Conservation (phyloP, 2,888 invertebrate genomes). For the Microchrysa polita region DNA sequence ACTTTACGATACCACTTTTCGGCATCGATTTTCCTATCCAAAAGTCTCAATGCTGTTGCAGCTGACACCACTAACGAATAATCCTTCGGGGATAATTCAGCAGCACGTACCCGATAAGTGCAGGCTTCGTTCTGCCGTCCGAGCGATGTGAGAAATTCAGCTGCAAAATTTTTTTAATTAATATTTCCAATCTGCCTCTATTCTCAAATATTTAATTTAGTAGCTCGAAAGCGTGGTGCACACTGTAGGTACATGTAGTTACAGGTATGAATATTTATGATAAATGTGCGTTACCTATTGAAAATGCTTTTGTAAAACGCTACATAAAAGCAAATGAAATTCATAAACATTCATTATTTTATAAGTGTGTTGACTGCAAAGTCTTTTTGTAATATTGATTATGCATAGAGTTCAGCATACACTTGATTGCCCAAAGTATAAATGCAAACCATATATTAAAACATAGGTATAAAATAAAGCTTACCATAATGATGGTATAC, state of each 20-base stretch:
- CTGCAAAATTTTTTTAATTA: conserved; percentile 65
- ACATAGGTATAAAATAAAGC: too few species aligned
- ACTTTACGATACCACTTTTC: conserved; percentile 89
- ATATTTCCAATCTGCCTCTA: conserved; percentile 31
- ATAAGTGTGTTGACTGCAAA: too few species aligned
- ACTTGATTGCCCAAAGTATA: too few species aligned
- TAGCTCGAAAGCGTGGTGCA: neutral
- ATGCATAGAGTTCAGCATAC: too few species aligned
- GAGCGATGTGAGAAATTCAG: conserved; percentile 86
- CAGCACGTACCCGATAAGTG: conserved; percentile 80
- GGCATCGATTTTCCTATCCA: conserved; percentile 82
- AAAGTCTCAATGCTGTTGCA: conserved; percentile 86
- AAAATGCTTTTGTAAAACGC: too few species aligned
- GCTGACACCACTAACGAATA: conserved; percentile 87
- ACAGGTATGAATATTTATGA: neutral
- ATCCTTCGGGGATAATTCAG: conserved; percentile 80
- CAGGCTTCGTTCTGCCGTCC: conserved; percentile 85
- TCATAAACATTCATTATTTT: too few species aligned
- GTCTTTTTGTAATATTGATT: too few species aligned
- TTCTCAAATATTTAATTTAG: conserved; percentile 15
- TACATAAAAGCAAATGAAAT: too few species aligned
- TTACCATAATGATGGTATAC: conserved; percentile 92
- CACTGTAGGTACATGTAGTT: conserved; percentile 5
- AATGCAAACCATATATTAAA: neutral
- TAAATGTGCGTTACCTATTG: too few species aligned